Evolutionary conservation across 1,140 invertebrate species (phyloP).

Genomic region (Trichonephila clavipes): DNA sequence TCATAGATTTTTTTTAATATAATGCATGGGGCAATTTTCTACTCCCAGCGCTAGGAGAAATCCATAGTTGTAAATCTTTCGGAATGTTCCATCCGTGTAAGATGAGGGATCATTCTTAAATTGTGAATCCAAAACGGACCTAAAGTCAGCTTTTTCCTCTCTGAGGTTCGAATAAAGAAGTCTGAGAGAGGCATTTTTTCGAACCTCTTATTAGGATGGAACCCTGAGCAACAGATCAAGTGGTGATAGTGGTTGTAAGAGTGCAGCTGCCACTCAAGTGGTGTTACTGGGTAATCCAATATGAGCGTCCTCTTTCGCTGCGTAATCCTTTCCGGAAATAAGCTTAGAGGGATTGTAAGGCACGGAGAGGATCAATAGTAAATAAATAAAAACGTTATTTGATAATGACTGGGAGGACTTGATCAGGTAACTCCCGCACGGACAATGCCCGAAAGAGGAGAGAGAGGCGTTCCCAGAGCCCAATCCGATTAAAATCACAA

Average conservation of each 20-base stretch:
- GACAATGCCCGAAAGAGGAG: constrained; percentile 72
- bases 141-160: neutral
- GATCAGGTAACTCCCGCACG: constrained; percentile 74
- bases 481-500: constrained; percentile 77
- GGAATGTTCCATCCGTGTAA: neutral
- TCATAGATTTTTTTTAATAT: neutral
- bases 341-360: constrained; percentile 73
- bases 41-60: neutral
- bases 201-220: constrained; percentile 61
- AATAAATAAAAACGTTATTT: constrained; percentile 77
- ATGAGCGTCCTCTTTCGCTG: constrained; percentile 70
- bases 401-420: constrained; percentile 77
- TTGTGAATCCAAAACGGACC: constrained; percentile 8
- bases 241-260: constrained; percentile 72
- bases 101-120: neutral
- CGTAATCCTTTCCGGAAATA: constrained; percentile 76
- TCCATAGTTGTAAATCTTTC: neutral
- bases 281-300: constrained; percentile 76
- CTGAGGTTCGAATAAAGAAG: neutral
- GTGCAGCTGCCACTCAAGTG: constrained; percentile 67
- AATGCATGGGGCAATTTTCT: neutral
- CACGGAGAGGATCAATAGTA: constrained; percentile 75
- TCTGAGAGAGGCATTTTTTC: constrained; percentile 37
- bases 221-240: constrained; percentile 72
- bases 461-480: constrained; percentile 72